Evolutionary conservation across 35 echinoderm and acorn worm genomes (phyloP), one percentile per base, ranked within the genome.

Genomic region (Heliocidaris tuberculata): DNA sequence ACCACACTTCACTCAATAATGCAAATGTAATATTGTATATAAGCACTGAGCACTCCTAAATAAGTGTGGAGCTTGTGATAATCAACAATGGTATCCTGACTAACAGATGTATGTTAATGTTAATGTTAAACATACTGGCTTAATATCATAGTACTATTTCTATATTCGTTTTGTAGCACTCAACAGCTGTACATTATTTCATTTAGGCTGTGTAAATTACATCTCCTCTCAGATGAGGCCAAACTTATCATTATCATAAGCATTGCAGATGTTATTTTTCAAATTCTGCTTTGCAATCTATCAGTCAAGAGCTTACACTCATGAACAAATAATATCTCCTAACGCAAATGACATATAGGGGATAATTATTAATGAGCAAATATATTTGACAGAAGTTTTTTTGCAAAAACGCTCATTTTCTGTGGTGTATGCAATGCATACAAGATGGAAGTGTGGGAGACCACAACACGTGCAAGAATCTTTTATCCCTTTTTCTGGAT

Each of bases 391-490:
- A 78, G 65, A 78, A 78, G 65, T 78, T n/a, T 60, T 60, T 13
- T 60, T 17, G 21, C 65, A 78, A 78, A 78, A 78, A 17, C 17
- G 19, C 65, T 19, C 21, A 78, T n/a, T 27, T 56, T 56, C 52
- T 13, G 27, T 78, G 65, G 4, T 78, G 65, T 78, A n/a, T 27
- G 65, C 21, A 24, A n/a, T 27, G 65, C 21, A 24, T 78, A 56
- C 27, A n/a, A 27, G 65, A 19, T 19, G 65, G 65, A 78, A 78
- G 65, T n/a, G 65, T 78, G 6, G 65, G 60, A n/a, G 65, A 78
- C 65, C 65, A 78, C 65, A 78, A 24, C 65, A 78, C 65, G 65
- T 78, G 65, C 21, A 78, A 78, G 65, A 78, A 78, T 78, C 65
- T n/a, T 78, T 78, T 78, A 78, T 78, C 65, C 4, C 27, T 78